Evolutionary conservation across 2,888 invertebrate genomes (phyloP).

Genomic region (Linhomoeus sp.): DNA sequence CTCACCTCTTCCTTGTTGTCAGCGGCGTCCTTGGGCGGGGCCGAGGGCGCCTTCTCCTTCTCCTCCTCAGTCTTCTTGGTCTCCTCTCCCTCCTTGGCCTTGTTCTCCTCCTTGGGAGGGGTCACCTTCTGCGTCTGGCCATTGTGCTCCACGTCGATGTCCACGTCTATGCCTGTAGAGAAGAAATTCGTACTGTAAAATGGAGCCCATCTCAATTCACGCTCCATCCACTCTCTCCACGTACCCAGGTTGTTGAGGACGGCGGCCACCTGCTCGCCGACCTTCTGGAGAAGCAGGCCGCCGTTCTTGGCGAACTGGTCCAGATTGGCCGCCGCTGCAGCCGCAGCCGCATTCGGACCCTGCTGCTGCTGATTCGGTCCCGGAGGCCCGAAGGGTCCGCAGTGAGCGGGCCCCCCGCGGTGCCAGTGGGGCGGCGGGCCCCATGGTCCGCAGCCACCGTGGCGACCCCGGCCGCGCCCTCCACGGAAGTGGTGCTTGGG

Average conservation of each 20-base stretch:
- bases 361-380: too few relatives aligned
- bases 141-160: constrained; percentile 16
- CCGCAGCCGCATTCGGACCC: too few relatives aligned
- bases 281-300: neutral
- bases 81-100: neutral
- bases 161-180: constrained; percentile 22
- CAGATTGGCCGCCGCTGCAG: too few relatives aligned
- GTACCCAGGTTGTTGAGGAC: neutral
- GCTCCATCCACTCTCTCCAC: too few relatives aligned
- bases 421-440: neutral
- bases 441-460: neutral
- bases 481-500: too few relatives aligned
- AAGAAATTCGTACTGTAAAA: neutral
- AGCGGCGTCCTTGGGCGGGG: too few relatives aligned
- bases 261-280: neutral
- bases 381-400: neutral
- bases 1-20: too few relatives aligned
- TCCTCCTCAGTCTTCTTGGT: neutral
- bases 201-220: too few relatives aligned
- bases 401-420: neutral
- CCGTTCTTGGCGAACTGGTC: too few relatives aligned
- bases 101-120: neutral
- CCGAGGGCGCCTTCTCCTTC: neutral
- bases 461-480: too few relatives aligned
- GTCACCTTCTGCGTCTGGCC: constrained; percentile 1